Conservation (phyloP, 2,113 vertebrate species). For the Crotophaga sulcirostris region DNA sequence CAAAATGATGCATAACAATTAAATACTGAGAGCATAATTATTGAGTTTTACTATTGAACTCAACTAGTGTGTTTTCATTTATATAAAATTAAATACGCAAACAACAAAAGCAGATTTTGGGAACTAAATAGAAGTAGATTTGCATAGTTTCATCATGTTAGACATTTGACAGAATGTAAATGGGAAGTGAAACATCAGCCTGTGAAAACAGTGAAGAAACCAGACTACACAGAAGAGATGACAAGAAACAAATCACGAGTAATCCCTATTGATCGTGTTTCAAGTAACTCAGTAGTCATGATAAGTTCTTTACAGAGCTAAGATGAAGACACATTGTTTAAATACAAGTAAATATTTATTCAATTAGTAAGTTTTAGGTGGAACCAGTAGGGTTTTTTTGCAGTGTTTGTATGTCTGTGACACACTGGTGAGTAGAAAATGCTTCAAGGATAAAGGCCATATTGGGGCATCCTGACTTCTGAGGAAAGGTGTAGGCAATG, state of each 20-base stretch:
- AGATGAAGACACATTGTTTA: background rate
- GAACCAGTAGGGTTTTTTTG: background rate
- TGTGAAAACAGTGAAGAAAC: background rate
- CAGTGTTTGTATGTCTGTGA: background rate
- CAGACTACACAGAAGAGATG: background rate
- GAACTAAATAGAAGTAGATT: background rate
- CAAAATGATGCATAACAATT: background rate
- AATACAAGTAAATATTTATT: background rate
- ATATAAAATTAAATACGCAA: background rate
- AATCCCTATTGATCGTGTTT: background rate
- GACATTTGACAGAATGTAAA: background rate
- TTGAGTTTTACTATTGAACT: background rate
- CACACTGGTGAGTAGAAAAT: background rate
- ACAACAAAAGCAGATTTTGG: background rate
- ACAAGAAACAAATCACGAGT: background rate
- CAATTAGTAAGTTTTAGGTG: background rate
- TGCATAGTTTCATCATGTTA: background rate
- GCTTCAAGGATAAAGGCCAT: rapidly evolving
- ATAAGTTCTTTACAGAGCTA: background rate
- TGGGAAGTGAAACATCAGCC: constrained; percentile 3
- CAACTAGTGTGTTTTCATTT: background rate
- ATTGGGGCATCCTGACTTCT: background rate
- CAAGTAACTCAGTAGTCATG: background rate
- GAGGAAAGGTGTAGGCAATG: background rate
- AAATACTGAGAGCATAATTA: background rate